Evolutionary conservation across 2,113 vertebrate genomes (phyloP).

Genomic region (Telmatochromis sp.): DNA sequence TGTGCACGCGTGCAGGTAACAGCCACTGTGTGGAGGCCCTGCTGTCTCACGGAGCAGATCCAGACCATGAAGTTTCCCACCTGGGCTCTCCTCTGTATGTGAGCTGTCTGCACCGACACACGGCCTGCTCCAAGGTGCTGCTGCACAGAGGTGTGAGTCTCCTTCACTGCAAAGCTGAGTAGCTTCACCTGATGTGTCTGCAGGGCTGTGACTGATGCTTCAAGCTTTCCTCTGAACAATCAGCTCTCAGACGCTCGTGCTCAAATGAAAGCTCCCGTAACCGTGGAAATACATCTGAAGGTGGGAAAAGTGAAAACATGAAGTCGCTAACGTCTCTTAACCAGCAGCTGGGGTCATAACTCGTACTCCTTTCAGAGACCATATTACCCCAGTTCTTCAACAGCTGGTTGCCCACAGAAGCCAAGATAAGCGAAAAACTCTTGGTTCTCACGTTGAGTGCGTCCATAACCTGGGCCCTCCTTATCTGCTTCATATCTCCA

Average conservation of each 20-base stretch:
- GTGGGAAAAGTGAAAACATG: neutral
- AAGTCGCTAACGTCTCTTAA: neutral
- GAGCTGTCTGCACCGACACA: slow-evolving; percentile 39
- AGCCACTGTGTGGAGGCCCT: slow-evolving; percentile 51
- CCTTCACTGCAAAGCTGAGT: neutral
- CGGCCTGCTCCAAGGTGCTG: slow-evolving; percentile 32
- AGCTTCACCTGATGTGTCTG: neutral
- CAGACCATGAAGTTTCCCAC: slow-evolving; percentile 28
- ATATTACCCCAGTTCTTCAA: neutral
- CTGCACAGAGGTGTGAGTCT: slow-evolving; percentile 31
- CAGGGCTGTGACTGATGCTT: neutral
- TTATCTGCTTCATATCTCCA: neutral
- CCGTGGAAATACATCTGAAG: neutral
- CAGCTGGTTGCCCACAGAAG: neutral
- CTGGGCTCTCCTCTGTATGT: slow-evolving; percentile 54
- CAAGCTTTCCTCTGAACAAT: neutral
- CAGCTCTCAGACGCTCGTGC: neutral
- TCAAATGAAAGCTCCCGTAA: neutral
- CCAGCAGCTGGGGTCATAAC: neutral
- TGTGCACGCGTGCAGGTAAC: slow-evolving; percentile 16
- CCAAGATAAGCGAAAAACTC: neutral
- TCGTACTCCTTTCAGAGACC: neutral
- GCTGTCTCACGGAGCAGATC: slow-evolving; percentile 49
- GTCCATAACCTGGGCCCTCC: neutral
- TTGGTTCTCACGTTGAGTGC: neutral